Conservation (phyloP, 1,140 invertebrate genomes). For the Zaprionus taronus region DNA sequence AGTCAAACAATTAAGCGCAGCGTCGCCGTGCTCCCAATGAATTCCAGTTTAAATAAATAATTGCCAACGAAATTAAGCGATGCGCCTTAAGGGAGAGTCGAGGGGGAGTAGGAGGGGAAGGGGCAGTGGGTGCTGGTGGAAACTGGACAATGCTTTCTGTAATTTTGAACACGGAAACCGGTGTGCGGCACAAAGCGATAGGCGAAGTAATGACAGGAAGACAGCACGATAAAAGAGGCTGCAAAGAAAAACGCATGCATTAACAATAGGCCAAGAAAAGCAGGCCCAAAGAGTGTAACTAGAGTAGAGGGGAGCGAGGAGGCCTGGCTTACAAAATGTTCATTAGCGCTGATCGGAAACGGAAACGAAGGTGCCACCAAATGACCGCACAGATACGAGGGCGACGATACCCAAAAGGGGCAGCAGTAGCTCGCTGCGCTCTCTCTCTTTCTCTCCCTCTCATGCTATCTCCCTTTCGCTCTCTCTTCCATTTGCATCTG, state of each 20-base stretch:
- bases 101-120: neutral
- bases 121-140: neutral
- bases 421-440: neutral
- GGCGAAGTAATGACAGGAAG: constrained; percentile 77
- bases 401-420: neutral
- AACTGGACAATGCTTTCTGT: constrained; percentile 21
- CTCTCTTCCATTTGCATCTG: constrained; percentile 45
- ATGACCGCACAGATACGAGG: constrained; percentile 41
- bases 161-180: constrained; percentile 43
- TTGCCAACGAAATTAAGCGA: constrained; percentile 79
- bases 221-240: constrained; percentile 51
- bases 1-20: constrained; percentile 79
- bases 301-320: neutral
- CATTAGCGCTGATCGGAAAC: constrained; percentile 74
- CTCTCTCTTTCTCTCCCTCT: neutral
- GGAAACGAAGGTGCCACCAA: constrained; percentile 50
- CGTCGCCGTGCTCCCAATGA: constrained; percentile 54
- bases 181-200: constrained; percentile 36
- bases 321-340: constrained; percentile 63
- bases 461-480: neutral
- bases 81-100: constrained; percentile 19
- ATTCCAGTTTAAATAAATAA: constrained; percentile 81
- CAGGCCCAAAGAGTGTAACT: constrained; percentile 20
- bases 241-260: constrained; percentile 69
- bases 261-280: constrained; percentile 64